Evolutionary conservation across 2,113 vertebrate genomes (phyloP).

Genomic region (Xiphophorus maculatus): DNA sequence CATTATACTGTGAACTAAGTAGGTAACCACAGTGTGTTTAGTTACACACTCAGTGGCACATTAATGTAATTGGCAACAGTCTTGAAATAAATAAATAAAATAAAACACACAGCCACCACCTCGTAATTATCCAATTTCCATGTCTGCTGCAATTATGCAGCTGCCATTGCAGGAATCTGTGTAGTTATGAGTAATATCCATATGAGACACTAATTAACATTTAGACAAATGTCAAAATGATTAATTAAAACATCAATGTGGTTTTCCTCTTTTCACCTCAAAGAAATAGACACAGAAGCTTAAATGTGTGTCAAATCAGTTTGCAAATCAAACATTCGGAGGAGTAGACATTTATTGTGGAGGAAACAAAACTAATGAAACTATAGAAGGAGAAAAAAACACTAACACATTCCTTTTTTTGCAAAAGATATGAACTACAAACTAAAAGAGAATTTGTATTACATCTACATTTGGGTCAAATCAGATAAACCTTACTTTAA

Average conservation of each 20-base stretch:
- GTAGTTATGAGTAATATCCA: conserved; percentile 27
- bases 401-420: background rate
- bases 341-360: background rate
- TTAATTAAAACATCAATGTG: conserved; percentile 27
- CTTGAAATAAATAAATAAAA: conserved; percentile 16
- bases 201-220: conserved; percentile 37
- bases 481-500: conserved; percentile 45
- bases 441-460: too few relatives aligned
- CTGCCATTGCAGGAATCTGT: conserved; percentile 28
- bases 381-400: background rate
- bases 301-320: background rate
- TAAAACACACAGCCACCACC: conserved; percentile 24
- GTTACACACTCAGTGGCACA: background rate
- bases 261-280: conserved; percentile 11
- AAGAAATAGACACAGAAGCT: background rate
- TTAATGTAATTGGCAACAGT: conserved; percentile 33
- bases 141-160: conserved; percentile 40
- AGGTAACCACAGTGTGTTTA: conserved; percentile 1
- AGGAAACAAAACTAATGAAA: background rate
- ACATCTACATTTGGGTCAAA: background rate
- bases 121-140: conserved; percentile 57
- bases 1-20: background rate
- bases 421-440: too few relatives aligned
- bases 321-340: conserved; percentile 16
- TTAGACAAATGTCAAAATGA: conserved; percentile 37